Evolutionary conservation across 1,140 invertebrate species (phyloP), one percentile per base, ranked within the genome.

Genomic region (Heliconius hermathena): DNA sequence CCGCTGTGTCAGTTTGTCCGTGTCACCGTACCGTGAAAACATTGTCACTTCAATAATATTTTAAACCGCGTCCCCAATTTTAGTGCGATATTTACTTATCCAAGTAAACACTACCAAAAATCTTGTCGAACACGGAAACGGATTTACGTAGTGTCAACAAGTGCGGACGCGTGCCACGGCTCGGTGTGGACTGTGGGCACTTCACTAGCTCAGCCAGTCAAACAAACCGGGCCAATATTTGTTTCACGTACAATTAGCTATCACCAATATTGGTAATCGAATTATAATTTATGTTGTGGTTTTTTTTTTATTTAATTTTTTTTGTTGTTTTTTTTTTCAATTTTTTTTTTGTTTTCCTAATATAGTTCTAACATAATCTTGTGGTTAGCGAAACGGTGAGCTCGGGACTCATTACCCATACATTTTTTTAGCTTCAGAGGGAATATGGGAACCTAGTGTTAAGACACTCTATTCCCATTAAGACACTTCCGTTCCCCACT

Each of bases 31-130:
- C 82, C 80, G 80, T 82, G 82, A 85, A 46, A 88, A 89, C 79
- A 88, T 90, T 90, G 89, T 89, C 91, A 91, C 88, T 87, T 88
- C 84, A 85, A 85, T 90, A 89, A 88, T 87, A 88, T 86, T 82
- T 89, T 90, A 88, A 89, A 87, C 84, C 81, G 82, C 80, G 86
- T 91, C 87, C 85, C 74, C 83, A 52, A 81, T 85, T 82, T 79
- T 81, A 84, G 60, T 79, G 74, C 74, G 70, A 75, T 89, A 79
- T 87, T 89, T 88, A 85, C 74, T 76, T 76, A 76, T 85, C 78
- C 81, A 71, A 74, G 77, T 82, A 89, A 89, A 91, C 86, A 90
- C 82, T 85, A 87, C 86, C 84, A 86, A 89, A 85, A 84, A 46
- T 76, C 76, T 85, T 77, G 80, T 83, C 78, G 74, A 78, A 82